These are phyloP conservation scores for Fukomys damarensis DNA, from an alignment of 2,113 vertebrate genomes.

Conservation along the genomic window DNA sequence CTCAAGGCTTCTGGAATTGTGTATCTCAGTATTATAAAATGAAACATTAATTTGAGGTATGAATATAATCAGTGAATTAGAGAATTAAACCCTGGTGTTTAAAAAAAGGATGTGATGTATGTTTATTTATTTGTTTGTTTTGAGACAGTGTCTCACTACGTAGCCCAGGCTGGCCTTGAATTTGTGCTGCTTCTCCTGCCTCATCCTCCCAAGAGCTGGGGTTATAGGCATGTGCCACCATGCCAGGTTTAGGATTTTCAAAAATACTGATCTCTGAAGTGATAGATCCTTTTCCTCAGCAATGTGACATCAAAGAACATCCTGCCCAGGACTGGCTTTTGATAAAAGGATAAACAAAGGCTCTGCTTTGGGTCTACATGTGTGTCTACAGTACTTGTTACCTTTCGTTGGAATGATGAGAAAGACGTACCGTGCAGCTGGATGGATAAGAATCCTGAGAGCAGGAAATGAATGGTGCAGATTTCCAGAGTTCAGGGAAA, in stretches of 20 bases:
- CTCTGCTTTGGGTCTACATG: slow-evolving; percentile 8
- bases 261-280: not conserved
- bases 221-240: too few species aligned
- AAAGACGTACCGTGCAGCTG: not conserved
- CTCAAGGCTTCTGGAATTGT: not conserved
- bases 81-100: not conserved
- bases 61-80: not conserved
- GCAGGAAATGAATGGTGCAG: not conserved
- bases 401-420: not conserved
- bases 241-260: not conserved
- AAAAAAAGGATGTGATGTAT: not conserved
- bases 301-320: not conserved
- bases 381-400: not conserved
- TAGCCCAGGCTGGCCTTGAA: too few species aligned
- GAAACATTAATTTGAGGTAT: not conserved
- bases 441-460: not conserved
- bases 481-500: not conserved
- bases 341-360: not conserved
- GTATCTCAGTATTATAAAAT: not conserved
- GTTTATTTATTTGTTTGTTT: too few species aligned
- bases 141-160: too few species aligned
- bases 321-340: not conserved
- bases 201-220: too few species aligned
- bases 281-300: not conserved
- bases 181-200: too few species aligned